Base-by-base conservation (phyloP, 2,113 vertebrate species). In the Climacteris rufus region DNA sequence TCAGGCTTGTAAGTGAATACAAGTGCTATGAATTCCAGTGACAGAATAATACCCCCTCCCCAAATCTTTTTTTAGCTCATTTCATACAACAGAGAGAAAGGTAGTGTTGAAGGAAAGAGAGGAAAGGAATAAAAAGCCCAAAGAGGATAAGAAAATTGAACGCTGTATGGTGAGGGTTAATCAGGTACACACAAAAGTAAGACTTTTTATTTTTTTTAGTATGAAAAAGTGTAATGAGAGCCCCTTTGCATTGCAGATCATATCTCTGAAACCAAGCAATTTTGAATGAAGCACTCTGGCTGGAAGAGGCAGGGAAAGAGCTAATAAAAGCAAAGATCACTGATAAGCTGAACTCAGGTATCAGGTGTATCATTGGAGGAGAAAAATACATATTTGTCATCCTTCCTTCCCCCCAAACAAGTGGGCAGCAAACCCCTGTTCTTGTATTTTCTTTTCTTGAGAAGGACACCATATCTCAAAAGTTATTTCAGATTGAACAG, bases 21-120 rank as follows among this genome's bases (percentile, higher is more conserved):
- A 96, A 98, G 96, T 91, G 96, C 96, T 95, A 91, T 98, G 98
- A 97, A 98, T 98, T 96, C 97, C 97, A 97, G 87, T 96, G 97
- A 84, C 96, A 94, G 96, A 94, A 94, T 96, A 88, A 97, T 95
- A 93, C 91, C 33, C 90, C 79, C 89, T 76, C 70, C 85, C 93
- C 89, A 93, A 94, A 94, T 86, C 94, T 93, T 91, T 95, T 97
- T 96, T 97, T 84, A 93, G 97, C 93, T 98, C 96, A 97, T 98
- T 97, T 97, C 97, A 91, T 96, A 96, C 72, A 60, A 94, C 89
- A 89, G 94, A 97, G 96, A 89, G 86, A 66, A 89, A 95, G 95
- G 95, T 93, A 94, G 89, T 45, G 78, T 90, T 92, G 95, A 77
- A 77, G 94, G 74, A 84, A 93, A 64, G 69, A n/a, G 31, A 33